These are phyloP conservation scores for Actias luna DNA, from an alignment of 2,888 invertebrate species.

Conservation along the genomic window DNA sequence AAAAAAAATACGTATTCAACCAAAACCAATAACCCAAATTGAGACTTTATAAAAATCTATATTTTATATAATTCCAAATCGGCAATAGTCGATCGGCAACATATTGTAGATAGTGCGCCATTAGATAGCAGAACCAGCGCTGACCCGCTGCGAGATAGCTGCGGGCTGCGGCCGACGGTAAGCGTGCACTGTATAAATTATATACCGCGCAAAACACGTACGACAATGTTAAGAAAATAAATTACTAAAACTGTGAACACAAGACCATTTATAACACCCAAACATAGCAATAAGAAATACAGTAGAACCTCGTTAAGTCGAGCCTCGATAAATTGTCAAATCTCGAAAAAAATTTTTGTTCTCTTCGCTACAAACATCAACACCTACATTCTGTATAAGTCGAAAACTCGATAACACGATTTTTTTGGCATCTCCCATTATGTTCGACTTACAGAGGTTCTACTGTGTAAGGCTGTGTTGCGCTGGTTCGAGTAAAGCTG, in stretches of 20 bases:
- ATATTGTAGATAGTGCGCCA: constrained; percentile 14
- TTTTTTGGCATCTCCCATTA: no score
- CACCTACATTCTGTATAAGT: no score
- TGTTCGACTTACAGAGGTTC: no score
- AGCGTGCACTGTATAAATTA: constrained; percentile 30
- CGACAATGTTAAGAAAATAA: constrained; percentile 27
- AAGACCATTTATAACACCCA: not conserved
- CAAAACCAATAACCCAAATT: not conserved
- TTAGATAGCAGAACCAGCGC: constrained; percentile 11
- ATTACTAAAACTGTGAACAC: constrained; percentile 18
- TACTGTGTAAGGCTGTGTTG: no score
- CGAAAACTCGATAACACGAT: no score
- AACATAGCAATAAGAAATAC: no score
- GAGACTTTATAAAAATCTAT: not conserved
- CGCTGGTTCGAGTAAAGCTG: no score
- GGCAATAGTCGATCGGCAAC: constrained; percentile 5
- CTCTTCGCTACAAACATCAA: no score
- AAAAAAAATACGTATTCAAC: not conserved
- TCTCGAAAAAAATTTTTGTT: no score
- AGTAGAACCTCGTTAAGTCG: no score
- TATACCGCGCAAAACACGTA: constrained; percentile 19
- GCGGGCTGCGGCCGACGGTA: constrained; percentile 11
- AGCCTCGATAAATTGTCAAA: no score
- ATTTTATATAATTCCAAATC: not conserved
- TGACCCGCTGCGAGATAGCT: not conserved